A percentile compares a stretch with the other conserved stretches of the same genome.
phyloP scores from a whole-genome alignment of 2,797 vertebrate genomes.

The Harpagifer antarcticus region DNA sequence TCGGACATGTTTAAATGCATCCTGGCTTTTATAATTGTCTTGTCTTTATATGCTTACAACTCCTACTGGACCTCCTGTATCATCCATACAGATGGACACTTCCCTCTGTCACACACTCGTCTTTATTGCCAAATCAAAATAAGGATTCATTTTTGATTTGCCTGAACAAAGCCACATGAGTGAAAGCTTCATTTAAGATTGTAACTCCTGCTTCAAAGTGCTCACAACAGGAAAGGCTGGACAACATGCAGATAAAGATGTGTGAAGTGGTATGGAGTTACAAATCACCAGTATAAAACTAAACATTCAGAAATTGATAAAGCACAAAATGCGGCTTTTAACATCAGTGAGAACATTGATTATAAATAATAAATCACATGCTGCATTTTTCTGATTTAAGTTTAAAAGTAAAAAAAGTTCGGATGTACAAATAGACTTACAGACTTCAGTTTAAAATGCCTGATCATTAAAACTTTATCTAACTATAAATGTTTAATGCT shows the following conservation, averaged over 20 bases:
- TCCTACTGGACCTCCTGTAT: background rate
- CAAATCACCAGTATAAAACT: slow-evolving; percentile 13
- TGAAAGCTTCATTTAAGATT: slow-evolving; percentile 30
- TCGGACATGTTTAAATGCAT: slow-evolving; percentile 22
- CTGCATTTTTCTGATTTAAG: slow-evolving; percentile 26
- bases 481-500: slow-evolving; percentile 35
- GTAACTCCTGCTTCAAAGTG: slow-evolving; percentile 36
- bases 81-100: background rate
- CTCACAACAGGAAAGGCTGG: slow-evolving; percentile 27
- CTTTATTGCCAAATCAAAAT: slow-evolving; percentile 10
- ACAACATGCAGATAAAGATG: slow-evolving; percentile 25
- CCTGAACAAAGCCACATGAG: slow-evolving; percentile 18
- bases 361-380: slow-evolving; percentile 51
- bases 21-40: slow-evolving; percentile 3
- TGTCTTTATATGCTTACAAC: background rate
- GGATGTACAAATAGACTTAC: slow-evolving; percentile 40
- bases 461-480: slow-evolving; percentile 51
- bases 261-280: background rate
- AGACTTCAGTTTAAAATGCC: slow-evolving; percentile 27
- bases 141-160: slow-evolving; percentile 2
- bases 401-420: slow-evolving; percentile 46
- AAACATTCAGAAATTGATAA: background rate
- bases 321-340: slow-evolving; percentile 20
- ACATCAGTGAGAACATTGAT: slow-evolving; percentile 22
- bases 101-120: background rate